Evolutionary conservation across 2,797 vertebrate genomes (phyloP).

Genomic region (Momotus momota): DNA sequence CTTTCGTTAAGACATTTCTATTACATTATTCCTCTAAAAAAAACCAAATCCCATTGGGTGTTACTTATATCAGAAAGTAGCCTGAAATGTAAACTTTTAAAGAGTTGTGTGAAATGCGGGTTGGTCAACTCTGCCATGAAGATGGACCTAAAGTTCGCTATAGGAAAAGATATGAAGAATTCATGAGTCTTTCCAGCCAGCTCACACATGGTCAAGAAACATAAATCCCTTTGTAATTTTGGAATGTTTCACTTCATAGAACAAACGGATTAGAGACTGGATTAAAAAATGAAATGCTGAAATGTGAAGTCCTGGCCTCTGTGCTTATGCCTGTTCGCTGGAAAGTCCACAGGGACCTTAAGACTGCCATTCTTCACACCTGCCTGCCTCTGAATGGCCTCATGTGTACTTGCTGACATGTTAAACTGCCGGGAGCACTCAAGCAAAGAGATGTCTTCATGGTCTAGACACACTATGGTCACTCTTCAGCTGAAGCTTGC

Average conservation of each 20-base stretch:
- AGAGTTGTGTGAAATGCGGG: background rate
- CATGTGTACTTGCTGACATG: background rate
- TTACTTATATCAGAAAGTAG: background rate
- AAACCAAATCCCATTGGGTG: background rate
- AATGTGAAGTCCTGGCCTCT: background rate
- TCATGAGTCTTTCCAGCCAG: background rate
- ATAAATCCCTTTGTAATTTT: slow-evolving; percentile 30
- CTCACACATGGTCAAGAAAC: background rate
- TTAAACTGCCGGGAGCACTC: rapidly evolving
- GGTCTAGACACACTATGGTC: background rate
- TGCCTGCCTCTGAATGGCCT: background rate
- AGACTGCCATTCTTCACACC: background rate
- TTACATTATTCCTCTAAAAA: background rate
- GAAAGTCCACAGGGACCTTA: background rate
- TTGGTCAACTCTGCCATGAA: background rate
- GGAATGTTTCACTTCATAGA: slow-evolving; percentile 24
- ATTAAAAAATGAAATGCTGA: slow-evolving; percentile 20
- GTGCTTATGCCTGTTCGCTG: background rate
- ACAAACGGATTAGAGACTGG: slow-evolving; percentile 2
- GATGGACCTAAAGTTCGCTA: background rate
- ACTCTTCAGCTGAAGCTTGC: background rate
- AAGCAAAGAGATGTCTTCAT: background rate
- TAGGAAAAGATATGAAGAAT: background rate
- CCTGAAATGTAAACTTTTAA: background rate
- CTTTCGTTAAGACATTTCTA: background rate